phyloP scores from a whole-genome alignment of 2,113 vertebrate genomes.

The Stomatorhinus ivindoensis region DNA sequence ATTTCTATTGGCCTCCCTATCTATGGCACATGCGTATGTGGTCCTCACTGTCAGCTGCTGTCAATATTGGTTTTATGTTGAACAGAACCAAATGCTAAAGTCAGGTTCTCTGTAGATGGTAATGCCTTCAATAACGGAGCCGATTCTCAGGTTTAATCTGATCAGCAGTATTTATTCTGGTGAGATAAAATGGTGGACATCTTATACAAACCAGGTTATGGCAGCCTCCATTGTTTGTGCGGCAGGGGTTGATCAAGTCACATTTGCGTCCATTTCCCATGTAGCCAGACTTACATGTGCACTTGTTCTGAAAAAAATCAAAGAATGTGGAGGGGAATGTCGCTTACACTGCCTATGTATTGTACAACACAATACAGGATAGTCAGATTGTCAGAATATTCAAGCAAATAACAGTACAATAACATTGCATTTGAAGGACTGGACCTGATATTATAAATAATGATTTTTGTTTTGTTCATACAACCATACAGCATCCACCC shows the following conservation, averaged over 20 bases:
- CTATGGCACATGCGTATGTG: background rate
- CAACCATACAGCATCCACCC: background rate
- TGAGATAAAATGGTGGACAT: background rate
- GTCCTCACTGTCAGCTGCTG: background rate
- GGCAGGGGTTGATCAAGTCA: constrained; percentile 72
- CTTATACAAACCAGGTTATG: constrained; percentile 67
- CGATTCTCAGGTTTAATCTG: background rate
- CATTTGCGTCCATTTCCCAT: constrained; percentile 75
- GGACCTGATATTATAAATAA: background rate
- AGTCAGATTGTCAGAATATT: background rate
- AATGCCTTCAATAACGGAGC: background rate
- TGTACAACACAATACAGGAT: background rate
- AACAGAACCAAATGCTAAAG: background rate
- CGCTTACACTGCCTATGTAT: background rate
- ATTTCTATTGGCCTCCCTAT: background rate
- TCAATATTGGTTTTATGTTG: background rate
- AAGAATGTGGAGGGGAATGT: background rate
- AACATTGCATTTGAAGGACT: background rate
- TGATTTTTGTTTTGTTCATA: background rate
- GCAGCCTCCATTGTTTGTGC: constrained; percentile 75
- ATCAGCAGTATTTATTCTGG: background rate
- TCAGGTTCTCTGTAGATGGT: background rate
- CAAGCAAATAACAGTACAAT: background rate
- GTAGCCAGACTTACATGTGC: constrained; percentile 77
- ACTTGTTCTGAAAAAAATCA: constrained; percentile 65